These are phyloP conservation scores for Tenthredo amoena DNA, from an alignment of 2,888 invertebrate species.

Conservation along the genomic window DNA sequence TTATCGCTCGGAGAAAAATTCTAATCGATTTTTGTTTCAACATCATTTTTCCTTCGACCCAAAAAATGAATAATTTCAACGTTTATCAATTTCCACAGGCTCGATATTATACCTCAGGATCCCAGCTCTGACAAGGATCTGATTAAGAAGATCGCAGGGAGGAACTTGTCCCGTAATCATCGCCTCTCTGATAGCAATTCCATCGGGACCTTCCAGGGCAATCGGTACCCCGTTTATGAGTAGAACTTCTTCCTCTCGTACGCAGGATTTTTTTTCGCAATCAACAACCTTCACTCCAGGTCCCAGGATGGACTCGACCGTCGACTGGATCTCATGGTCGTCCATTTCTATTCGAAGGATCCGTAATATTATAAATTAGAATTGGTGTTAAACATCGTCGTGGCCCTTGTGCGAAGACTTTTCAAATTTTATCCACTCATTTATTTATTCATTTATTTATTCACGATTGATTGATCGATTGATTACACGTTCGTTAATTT, in stretches of 20 bases:
- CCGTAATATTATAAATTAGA: constrained; percentile 27
- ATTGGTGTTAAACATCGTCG: background rate
- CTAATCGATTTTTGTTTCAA: background rate
- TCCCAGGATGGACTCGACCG: constrained; percentile 87
- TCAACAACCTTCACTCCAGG: constrained; percentile 86
- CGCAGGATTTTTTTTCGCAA: constrained; percentile 86
- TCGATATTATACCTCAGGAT: constrained; percentile 78
- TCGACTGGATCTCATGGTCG: constrained; percentile 86
- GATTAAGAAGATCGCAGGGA: constrained; percentile 85
- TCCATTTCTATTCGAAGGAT: constrained; percentile 79
- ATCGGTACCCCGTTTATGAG: constrained; percentile 87
- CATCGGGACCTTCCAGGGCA: constrained; percentile 84
- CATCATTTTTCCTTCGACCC: background rate
- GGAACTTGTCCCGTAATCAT: constrained; percentile 86
- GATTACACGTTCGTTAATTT: background rate
- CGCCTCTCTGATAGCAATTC: constrained; percentile 84
- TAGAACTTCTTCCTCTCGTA: constrained; percentile 86
- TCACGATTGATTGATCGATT: background rate
- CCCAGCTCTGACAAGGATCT: constrained; percentile 84
- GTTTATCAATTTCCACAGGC: constrained; percentile 29
- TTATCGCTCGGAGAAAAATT: background rate
- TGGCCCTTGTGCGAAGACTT: constrained; percentile 64
- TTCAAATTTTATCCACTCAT: background rate
- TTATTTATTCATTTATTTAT: background rate
- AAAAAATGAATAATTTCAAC: background rate